Evolutionary conservation across 2,888 invertebrate genomes (phyloP), one percentile per base, ranked within the genome.

Genomic region (Dinocampus coccinellae): DNA sequence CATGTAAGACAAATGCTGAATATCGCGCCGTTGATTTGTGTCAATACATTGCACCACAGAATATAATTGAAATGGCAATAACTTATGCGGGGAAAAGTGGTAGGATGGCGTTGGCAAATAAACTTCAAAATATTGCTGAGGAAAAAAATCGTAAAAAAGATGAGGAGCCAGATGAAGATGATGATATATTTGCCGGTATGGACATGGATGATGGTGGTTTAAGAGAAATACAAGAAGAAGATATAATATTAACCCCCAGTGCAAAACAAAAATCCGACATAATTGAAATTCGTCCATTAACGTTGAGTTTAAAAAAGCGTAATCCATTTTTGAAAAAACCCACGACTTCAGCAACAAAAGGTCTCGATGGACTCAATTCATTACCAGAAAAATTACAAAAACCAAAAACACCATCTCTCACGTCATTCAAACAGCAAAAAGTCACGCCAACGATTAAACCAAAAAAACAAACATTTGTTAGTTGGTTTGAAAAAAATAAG

Each of bases 11-110:
- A 77, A 95, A 95, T 85, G 90, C 94, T 76, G 97, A 98, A 83
- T 93, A 92, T 80, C 91, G 97, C 52, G 97, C 97, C 0, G 88
- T 95, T 61, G 97, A 98, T 87, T 89, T 97, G 20, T 94, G 96
- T 86, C 93, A 95, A 82, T 89, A 96, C 79, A 90, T 97, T 81
- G 92, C 92, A 24, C 93, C 94, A 80, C 92, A 93, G 1, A 92
- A 93, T 57, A 89, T 96, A 0, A 88, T 97, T 42, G 94, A 94
- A 75, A 88, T 97, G 42, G 97, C 96, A 0, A 93, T 95, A n/a
- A 96, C 95, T 84, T 98, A 97, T 88, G 95, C 97, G 0, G 92
- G 92, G 0, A 92, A 94, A 77, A 89, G 94, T 11, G 93, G 95
- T 26, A 92, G 93, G 78, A 91, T 92, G 79, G 92, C 94, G 80